Conservation (phyloP, 2,113 vertebrate species). For the Odocoileus hemionus region DNA sequence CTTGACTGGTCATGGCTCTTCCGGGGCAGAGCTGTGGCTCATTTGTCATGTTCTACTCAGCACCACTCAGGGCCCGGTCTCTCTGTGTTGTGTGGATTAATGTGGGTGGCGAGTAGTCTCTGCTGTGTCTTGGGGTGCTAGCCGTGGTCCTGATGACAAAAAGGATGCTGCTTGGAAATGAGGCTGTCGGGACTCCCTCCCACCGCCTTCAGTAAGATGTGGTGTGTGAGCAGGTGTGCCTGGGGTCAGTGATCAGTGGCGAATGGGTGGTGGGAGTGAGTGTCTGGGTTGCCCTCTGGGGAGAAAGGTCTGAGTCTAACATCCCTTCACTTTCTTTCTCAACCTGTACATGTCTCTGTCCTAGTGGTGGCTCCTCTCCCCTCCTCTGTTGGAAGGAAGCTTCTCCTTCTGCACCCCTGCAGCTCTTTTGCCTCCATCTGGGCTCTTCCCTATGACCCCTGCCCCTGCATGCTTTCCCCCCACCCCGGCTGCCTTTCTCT, state of each 20-base stretch:
- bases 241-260: neutral
- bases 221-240: neutral
- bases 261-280: neutral
- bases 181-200: neutral
- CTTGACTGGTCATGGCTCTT: neutral
- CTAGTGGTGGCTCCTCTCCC: neutral
- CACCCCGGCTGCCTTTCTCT: neutral
- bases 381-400: constrained; percentile 38
- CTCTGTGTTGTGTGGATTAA: neutral
- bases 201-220: neutral
- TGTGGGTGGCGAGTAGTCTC: neutral
- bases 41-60: neutral
- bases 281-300: neutral
- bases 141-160: neutral
- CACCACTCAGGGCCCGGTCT: neutral
- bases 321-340: neutral
- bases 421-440: constrained; percentile 48
- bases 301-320: neutral
- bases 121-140: neutral
- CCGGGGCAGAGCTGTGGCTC: neutral
- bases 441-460: neutral
- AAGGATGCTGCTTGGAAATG: neutral
- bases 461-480: neutral
- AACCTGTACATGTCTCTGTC: neutral
- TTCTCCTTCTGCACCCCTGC: neutral